phyloP scores from a whole-genome alignment of 23 tunicate species.

The Styela clava region DNA sequence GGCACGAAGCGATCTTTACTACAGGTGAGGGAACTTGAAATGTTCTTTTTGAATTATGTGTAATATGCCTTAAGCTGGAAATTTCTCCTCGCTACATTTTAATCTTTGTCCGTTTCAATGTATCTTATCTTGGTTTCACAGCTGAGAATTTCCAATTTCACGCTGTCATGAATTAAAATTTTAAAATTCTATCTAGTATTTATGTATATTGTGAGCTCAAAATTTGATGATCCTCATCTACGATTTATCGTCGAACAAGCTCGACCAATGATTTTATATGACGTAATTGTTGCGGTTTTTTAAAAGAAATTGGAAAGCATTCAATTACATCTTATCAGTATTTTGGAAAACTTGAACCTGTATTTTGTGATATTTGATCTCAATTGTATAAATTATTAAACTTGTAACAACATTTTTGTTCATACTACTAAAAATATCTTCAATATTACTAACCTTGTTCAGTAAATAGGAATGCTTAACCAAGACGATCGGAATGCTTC shows the following conservation, averaged over 20 bases:
- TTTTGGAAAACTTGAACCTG: background rate
- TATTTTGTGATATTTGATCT: background rate
- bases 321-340: background rate
- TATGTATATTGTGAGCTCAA: too few species aligned
- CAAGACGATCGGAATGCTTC: too few species aligned
- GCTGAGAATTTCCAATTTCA: background rate
- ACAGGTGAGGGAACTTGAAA: slow-evolving; percentile 39
- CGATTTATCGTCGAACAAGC: background rate
- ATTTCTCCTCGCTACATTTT: too few species aligned
- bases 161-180: too few species aligned
- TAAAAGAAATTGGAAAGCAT: background rate
- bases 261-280: background rate
- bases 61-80: too few species aligned
- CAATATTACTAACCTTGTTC: background rate
- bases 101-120: too few species aligned
- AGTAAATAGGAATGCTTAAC: too few species aligned
- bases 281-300: background rate
- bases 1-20: slow-evolving; percentile 37
- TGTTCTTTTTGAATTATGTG: background rate
- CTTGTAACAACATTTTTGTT: background rate
- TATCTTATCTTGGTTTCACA: background rate
- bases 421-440: background rate
- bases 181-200: background rate
- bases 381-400: background rate
- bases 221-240: too few species aligned